Percentiles rank a stretch among this genome's conserved stretches.
phyloP scores from a whole-genome alignment of 2,113 vertebrate species.

The Rhinoderma darwinii region DNA sequence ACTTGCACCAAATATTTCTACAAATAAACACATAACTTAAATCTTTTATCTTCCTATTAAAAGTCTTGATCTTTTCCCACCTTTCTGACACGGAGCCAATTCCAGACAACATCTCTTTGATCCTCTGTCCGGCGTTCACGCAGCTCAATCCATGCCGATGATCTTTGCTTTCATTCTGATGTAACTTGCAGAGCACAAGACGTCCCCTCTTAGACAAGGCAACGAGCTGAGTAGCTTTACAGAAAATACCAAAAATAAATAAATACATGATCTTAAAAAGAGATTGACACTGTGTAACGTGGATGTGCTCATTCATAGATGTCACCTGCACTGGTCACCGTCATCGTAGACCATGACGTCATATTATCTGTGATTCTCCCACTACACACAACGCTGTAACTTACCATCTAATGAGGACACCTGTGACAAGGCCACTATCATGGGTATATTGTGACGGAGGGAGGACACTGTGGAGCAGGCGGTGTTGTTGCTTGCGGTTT shows the following conservation, averaged over 20 bases:
- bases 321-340: too few species aligned
- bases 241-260: neutral
- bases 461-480: slow-evolving; percentile 71
- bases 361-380: too few species aligned
- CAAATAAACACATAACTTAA: too few species aligned
- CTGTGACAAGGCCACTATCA: slow-evolving; percentile 74
- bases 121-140: slow-evolving; percentile 71
- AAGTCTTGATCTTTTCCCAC: slow-evolving; percentile 65
- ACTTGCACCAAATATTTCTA: too few species aligned
- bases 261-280: neutral
- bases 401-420: slow-evolving; percentile 75
- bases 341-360: too few species aligned
- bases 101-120: slow-evolving; percentile 83
- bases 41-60: too few species aligned
- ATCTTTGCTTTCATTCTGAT: slow-evolving; percentile 57
- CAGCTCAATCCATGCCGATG: slow-evolving; percentile 48
- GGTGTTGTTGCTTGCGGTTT: rapidly evolving
- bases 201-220: slow-evolving; percentile 81
- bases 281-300: neutral
- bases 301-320: too few species aligned
- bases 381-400: too few species aligned
- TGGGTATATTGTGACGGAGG: slow-evolving; percentile 80
- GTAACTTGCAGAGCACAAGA: slow-evolving; percentile 78
- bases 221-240: slow-evolving; percentile 74
- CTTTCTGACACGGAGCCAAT: slow-evolving; percentile 87